Base-by-base conservation (phyloP, 2,113 vertebrate species). In the Sapayoa aenigma region DNA sequence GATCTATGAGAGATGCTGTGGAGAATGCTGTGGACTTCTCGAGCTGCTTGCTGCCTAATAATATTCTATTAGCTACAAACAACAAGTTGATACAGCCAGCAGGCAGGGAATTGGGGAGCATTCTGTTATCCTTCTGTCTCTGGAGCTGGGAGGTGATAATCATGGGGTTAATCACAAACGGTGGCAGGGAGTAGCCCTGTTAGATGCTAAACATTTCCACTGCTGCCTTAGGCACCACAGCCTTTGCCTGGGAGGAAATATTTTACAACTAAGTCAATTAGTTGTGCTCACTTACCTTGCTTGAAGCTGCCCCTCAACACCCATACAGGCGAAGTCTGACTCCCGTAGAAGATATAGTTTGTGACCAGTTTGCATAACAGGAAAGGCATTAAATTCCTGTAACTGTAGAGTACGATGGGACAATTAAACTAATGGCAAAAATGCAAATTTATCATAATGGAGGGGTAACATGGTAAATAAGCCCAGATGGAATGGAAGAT, bases 161-260 rank as follows among this genome's bases (percentile, higher is more conserved):
- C 39, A 63, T 0, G 0, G 52, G 53, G 41, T 18, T 39, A 75
- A 50, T 30, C 15, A 71, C 56, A 69, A 73, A 56, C 0, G 3
- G 22, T 55, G 71, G 46, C 37, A 86, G 50, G 14, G n/a, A 85
- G 11, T 13, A 84, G 37, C 7, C 21, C 24, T 46, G 16, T 39
- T 21, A 56, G 44, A 46, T 8, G 37, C 11, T 30, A 9, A 63
- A 78, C 56, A n/a, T 30, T 72, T 82, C n/a, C 44, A 68, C 15
- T 14, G 15, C 52, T 78, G 17, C 20, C n/a, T 39, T 8, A 67
- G 27, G 17, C 53, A 87, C 19, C 0, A 0, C 12, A 56, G 17
- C 5, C 31, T 44, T 23, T 1, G 4, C 35, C 27, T 9, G 6
- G 11, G 7, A 60, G 20, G 31, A 21, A 75, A n/a, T 6, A 31